Conservation (phyloP, 2,797 vertebrate species). For the Eleutherodactylus coqui region DNA sequence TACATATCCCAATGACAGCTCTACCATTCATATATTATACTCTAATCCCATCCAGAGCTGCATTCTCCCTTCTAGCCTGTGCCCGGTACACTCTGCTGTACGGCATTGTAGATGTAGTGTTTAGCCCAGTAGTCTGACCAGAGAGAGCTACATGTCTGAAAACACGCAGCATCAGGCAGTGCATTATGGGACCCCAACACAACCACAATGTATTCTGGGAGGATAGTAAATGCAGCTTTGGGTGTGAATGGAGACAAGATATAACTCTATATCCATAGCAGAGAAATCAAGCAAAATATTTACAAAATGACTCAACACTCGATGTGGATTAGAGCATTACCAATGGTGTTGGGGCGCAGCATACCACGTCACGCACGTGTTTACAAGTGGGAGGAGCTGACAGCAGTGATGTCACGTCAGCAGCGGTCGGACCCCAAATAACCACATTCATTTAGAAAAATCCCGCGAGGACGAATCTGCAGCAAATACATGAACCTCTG, state of each 20-base stretch:
- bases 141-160: not conserved
- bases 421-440: not conserved
- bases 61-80: not conserved
- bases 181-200: not conserved
- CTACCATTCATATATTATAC: not conserved
- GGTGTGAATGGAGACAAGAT: not conserved
- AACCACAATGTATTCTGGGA: not conserved
- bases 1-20: too few relatives aligned
- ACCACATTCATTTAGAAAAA: not conserved
- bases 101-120: not conserved
- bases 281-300: not conserved
- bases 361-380: too few relatives aligned
- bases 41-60: not conserved
- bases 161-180: too few relatives aligned
- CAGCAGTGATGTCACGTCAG: not conserved
- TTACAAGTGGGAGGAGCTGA: not conserved
- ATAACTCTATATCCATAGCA: not conserved
- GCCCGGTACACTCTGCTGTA: not conserved
- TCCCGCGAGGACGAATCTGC: not conserved
- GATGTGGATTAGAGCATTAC: not conserved
- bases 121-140: not conserved
- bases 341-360: not conserved
- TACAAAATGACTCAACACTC: not conserved
- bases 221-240: constrained; percentile 6
- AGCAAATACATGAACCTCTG: not conserved